These are phyloP conservation scores for Centropristis striata DNA, from an alignment of 2,113 vertebrate species.

Conservation along the genomic window DNA sequence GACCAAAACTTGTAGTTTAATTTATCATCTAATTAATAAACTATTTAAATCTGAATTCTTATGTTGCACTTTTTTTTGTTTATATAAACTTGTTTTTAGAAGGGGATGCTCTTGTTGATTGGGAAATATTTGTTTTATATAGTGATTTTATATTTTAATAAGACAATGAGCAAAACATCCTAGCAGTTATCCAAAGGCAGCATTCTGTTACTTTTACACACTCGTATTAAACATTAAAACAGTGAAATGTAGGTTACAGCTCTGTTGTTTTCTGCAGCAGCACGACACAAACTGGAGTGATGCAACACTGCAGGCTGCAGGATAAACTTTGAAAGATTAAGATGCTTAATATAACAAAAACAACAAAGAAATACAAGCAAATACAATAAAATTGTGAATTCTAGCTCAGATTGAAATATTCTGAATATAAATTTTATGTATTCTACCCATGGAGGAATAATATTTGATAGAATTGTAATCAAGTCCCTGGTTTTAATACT, in stretches of 20 bases:
- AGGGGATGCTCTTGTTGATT: background rate
- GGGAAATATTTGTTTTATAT: background rate
- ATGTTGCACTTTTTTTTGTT: too few relatives aligned
- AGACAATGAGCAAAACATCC: too few relatives aligned
- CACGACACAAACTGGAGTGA: conserved; percentile 8
- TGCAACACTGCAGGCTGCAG: conserved; percentile 16
- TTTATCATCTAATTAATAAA: too few relatives aligned
- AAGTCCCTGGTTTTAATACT: too few relatives aligned
- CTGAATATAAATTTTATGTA: too few relatives aligned
- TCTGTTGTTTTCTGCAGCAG: conserved; percentile 28
- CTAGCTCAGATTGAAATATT: background rate
- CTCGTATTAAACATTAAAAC: conserved; percentile 11
- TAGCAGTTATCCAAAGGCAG: background rate
- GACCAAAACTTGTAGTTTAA: too few relatives aligned
- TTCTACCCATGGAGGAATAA: too few relatives aligned
- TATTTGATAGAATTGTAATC: too few relatives aligned
- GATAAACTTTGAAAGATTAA: background rate
- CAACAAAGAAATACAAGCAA: background rate
- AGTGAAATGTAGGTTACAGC: conserved; percentile 29
- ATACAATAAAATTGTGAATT: background rate
- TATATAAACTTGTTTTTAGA: too few relatives aligned
- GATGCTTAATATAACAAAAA: background rate
- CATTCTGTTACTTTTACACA: background rate
- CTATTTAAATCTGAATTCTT: too few relatives aligned
- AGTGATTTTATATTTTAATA: too few relatives aligned